A percentile compares a stretch with the other conserved stretches of the same genome.
Conservation (phyloP, 2,113 vertebrate genomes). For the Eubucco bourcierii region DNA sequence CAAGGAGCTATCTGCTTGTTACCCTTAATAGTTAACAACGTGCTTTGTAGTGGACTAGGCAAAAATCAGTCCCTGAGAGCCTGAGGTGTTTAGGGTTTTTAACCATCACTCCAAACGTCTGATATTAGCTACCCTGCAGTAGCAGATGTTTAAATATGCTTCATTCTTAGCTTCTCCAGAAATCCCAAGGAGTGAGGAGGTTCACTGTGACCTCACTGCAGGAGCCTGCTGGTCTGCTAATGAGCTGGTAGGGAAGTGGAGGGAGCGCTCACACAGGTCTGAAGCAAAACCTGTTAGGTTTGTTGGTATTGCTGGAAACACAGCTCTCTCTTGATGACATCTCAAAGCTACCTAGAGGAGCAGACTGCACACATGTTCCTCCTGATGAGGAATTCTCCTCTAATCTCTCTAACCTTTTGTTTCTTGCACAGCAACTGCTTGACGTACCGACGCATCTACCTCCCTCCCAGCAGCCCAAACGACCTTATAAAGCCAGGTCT, state of each 20-base stretch:
- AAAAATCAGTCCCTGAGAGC: background rate
- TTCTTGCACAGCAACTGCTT: conserved; percentile 90
- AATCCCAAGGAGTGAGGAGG: background rate
- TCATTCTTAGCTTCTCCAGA: background rate
- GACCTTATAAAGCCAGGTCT: conserved; percentile 92
- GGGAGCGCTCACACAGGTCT: too few species aligned
- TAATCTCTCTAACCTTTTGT: background rate
- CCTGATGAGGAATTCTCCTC: background rate
- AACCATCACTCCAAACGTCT: background rate
- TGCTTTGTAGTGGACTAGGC: background rate
- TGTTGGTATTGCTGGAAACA: background rate
- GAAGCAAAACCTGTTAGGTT: background rate
- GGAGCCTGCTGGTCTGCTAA: background rate
- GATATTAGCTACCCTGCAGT: background rate
- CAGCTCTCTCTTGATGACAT: background rate
- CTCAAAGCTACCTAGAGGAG: background rate
- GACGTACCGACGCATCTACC: conserved; percentile 96
- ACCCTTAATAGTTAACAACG: background rate
- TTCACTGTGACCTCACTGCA: background rate
- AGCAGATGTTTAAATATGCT: background rate
- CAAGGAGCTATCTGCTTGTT: background rate
- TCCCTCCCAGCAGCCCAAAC: conserved; percentile 83
- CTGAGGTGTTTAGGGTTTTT: background rate
- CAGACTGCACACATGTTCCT: background rate
- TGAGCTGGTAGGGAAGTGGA: background rate